Evolutionary conservation across 1,140 invertebrate species (phyloP).

Genomic region (Macrocentrus cingulum): DNA sequence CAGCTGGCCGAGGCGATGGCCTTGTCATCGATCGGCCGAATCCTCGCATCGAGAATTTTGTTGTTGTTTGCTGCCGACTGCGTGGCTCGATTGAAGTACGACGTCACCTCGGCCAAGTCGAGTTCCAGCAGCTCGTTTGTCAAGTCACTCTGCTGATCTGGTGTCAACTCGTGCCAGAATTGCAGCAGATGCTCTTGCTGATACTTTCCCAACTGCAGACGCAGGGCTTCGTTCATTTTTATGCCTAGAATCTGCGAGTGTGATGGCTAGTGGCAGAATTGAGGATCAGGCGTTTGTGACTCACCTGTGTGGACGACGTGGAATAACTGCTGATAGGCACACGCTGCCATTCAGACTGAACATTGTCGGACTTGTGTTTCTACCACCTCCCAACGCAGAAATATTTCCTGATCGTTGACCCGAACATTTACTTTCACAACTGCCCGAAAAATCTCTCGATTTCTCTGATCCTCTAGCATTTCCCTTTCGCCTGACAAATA

Average conservation of each 20-base stretch:
- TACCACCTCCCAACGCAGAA: conserved; percentile 1
- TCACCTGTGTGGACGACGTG: not conserved
- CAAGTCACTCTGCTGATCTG: conserved; percentile 66
- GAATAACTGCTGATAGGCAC: not conserved
- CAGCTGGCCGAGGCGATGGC: conserved; percentile 71
- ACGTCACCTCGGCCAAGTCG: conserved; percentile 68
- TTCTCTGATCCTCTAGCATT: conserved; percentile 20
- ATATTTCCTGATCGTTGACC: conserved; percentile 13
- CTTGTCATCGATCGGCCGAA: conserved; percentile 79
- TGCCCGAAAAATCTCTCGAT: conserved; percentile 20
- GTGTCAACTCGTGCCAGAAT: conserved; percentile 77
- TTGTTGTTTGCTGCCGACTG: conserved; percentile 62
- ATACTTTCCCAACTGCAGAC: conserved; percentile 29
- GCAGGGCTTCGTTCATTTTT: conserved; percentile 31
- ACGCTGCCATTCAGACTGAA: not conserved
- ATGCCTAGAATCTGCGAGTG: too few species aligned
- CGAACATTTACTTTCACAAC: conserved; percentile 25
- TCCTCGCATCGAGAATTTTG: conserved; percentile 73
- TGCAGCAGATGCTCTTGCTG: conserved; percentile 82
- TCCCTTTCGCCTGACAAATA: not conserved
- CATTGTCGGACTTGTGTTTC: not conserved
- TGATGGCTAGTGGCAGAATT: too few species aligned
- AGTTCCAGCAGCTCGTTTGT: conserved; percentile 66
- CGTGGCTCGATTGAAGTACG: conserved; percentile 68
- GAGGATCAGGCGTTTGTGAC: too few species aligned